Evolutionary conservation across 2,888 invertebrate species (phyloP).

Genomic region (Timandra comae): DNA sequence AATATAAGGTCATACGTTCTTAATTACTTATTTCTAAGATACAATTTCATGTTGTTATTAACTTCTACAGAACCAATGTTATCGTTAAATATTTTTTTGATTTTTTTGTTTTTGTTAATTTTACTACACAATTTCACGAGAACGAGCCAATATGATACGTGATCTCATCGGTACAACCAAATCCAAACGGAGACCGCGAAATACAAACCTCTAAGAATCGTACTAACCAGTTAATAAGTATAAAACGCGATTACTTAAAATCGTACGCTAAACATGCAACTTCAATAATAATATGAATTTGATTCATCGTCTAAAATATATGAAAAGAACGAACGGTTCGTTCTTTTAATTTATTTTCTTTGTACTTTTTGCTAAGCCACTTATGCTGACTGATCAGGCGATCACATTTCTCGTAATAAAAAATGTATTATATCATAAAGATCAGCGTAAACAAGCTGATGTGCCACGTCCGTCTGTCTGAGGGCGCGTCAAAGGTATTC

Average conservation of each 20-base stretch:
- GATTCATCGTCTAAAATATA: slow-evolving; percentile 25
- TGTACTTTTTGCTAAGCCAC: slow-evolving; percentile 22
- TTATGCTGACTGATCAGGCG: slow-evolving; percentile 8
- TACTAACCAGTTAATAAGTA: too few species aligned
- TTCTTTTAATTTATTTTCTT: slow-evolving; percentile 8
- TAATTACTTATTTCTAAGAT: slow-evolving; percentile 1
- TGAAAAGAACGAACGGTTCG: slow-evolving; percentile 6
- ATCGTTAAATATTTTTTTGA: too few species aligned
- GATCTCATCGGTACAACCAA: too few species aligned
- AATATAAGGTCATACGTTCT: slow-evolving; percentile 7
- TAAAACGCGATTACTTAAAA: slow-evolving; percentile 4
- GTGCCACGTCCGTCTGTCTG: slow-evolving; percentile 4
- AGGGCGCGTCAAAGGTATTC: neutral
- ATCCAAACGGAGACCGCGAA: too few species aligned
- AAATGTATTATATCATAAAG: slow-evolving; percentile 2
- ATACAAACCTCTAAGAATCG: too few species aligned
- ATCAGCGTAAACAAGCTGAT: slow-evolving; percentile 4
- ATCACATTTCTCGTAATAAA: slow-evolving; percentile 3
- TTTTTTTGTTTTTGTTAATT: too few species aligned
- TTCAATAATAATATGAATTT: slow-evolving; percentile 17
- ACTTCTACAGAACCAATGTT: slow-evolving; percentile 1
- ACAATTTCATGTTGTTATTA: neutral
- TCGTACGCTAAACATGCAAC: slow-evolving; percentile 20
- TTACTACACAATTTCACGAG: too few species aligned
- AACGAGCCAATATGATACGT: too few species aligned